Base-by-base conservation (phyloP, 2,888 invertebrate species). In the Cryptus viduatorius region DNA sequence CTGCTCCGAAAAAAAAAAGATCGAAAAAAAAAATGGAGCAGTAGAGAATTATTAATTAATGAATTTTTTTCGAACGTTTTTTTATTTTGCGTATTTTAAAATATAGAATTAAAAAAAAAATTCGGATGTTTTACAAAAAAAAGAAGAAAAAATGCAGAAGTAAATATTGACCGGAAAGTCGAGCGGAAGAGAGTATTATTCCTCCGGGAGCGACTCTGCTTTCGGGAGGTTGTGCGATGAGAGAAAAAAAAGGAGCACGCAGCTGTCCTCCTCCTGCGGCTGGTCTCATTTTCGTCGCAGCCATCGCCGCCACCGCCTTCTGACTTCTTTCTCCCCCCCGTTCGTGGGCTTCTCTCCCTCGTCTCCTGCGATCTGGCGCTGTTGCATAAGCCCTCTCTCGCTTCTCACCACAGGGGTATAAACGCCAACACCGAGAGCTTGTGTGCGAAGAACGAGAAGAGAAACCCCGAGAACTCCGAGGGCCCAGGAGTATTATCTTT, bases 331-430 rank as follows among this genome's bases (percentile, higher is more conserved):
- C 37, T 8, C 37, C 37, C 37, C 37, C 75, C 67, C 77, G 50
- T 79, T 83, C 76, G 61, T 24, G 50, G 64, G 72, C 24, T 59
- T 71, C 77, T 37, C 37, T 76, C 46, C 19, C 69, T 72, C 79
- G 65, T 19, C 37, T 67, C 72, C 77, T 71, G 37, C 65, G 68
- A 71, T 69, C 78, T 24, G 78, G 42, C 81, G 80, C 76, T 77
- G 73, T 81, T 85, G 73, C 85, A 79, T 68, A 78, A 83, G 65
- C 78, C 81, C 84, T 88, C 83, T 78, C 79, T 85, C 83, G 86
- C 86, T 86, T 83, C 83, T 79, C 85, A 86, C 89, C 86, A 82
- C 87, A 79, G 85, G 88, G 88, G 24, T 65, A 72, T 42, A 56
- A 37, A 64, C 75, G 14, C 31, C 29, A 48, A 59, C 24, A 59